Base-by-base conservation (phyloP, 2,797 vertebrate genomes). In the Brachyalestes nurse region DNA sequence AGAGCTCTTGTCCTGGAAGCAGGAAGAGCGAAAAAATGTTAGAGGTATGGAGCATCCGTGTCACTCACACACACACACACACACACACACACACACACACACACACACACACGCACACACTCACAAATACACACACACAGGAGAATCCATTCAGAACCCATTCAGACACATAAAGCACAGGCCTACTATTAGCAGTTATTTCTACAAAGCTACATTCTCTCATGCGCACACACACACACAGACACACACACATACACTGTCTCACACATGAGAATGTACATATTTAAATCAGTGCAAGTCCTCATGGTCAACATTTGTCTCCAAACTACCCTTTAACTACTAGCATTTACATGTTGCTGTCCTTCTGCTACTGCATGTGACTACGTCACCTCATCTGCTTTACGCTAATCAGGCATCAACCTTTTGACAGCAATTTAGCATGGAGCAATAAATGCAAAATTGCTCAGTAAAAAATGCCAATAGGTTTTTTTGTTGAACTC, bases 1-100 rank as follows among this genome's bases (percentile, higher is more conserved):
- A 90, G 94, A 95, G 1, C 94, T 99, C 97, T 99, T 99, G 96
- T 99, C 98, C 98, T 99, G 89, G 81, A 84, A 87, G 88, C 61
- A 77, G 74, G 66, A 86, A 34, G 58, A 45, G 49, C 72, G 72
- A 58, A 40, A 74, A 42, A 60, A 7, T 49, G 78, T 84, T 81
- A 87, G 77, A 25, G 25, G 19, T 53, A 78, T 6, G 14, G 53
- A 79, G 45, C 19, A 49, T 16, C 49, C 0, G 49, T 57, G 51
- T 23, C 69, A 47, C 75, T 23, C 51, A 85, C 1, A 75, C 67
- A 42, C 14, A 5, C 61, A 47, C 78, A 28, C 38, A 85, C 4
- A 76, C 69, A 34, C 14, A 5, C 74, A 28, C 25, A 55, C 42
- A 67, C 25, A 16, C 16, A 28, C 28, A 28, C 28, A 28, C 28